phyloP scores from a whole-genome alignment of 2,113 vertebrate genomes.

The Taurulus bubalis region DNA sequence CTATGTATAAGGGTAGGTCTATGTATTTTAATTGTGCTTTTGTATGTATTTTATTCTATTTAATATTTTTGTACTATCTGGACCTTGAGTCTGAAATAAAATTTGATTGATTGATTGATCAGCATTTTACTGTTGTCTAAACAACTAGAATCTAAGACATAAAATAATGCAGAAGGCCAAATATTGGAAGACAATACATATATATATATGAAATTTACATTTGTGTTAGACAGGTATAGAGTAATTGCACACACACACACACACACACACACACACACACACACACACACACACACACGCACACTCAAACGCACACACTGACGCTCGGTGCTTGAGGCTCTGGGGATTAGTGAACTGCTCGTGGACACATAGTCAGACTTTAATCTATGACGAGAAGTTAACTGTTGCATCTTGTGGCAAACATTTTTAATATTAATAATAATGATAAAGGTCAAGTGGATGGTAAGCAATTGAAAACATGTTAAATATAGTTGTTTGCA shows the following conservation, averaged over 20 bases:
- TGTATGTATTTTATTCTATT: too few species aligned
- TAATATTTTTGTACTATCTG: too few species aligned
- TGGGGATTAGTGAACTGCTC: neutral
- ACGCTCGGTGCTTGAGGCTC: too few species aligned
- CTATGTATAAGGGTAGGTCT: too few species aligned
- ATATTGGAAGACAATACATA: neutral
- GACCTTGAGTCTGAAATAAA: too few species aligned
- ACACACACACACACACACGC: too few species aligned
- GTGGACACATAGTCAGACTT: neutral
- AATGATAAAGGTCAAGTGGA: neutral
- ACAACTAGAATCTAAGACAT: neutral
- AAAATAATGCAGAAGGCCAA: neutral
- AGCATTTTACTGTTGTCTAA: neutral
- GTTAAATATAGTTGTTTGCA: neutral
- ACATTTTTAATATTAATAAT: neutral
- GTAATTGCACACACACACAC: neutral
- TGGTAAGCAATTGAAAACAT: neutral
- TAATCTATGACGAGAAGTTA: neutral
- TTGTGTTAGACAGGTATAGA: neutral
- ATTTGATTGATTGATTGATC: too few species aligned
- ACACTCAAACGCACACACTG: neutral
- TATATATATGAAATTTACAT: neutral
- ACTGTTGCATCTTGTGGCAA: too few species aligned
- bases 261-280: neutral
- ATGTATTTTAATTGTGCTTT: too few species aligned